Base-by-base conservation (phyloP, 2,113 vertebrate species). In the Mirounga angustirostris region DNA sequence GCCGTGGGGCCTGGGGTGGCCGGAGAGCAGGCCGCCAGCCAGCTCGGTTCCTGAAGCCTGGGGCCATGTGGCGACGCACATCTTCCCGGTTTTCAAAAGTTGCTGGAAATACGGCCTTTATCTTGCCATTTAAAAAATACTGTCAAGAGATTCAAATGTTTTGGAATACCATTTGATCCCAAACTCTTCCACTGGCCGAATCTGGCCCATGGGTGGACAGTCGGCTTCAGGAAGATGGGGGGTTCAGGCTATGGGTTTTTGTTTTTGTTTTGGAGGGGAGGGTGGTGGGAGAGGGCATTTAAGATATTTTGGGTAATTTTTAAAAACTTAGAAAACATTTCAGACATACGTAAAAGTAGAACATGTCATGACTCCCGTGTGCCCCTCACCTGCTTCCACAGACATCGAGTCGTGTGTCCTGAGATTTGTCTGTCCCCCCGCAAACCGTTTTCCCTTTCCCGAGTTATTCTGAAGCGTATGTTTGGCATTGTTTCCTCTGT, bases 401-500 rank as follows among this genome's bases (percentile, higher is more conserved):
- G 13, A 24, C 24, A 0, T 10, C 0, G 0, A 4, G 61, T 5
- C 9, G 1, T 12, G 33, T 26, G 59, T 26, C 59, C 59, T 26
- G 59, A 61, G 59, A 11, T 26, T 61, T 26, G 22, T 61, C 22
- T 61, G 59, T 61, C 54, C 54, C 54, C 10, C 59, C 8, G 24
- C n/a, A 21, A 1, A 33, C 5, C n/a, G 1, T 36, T 52, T 59
- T 40, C 33, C 36, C 30, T 28, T n/a, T 19, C 36, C 59, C 0
- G 24, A 12, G 1, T 52, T 6, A 46, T 16, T 36, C 58, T 14
- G 59, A 9, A 54, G 76, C 59, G 6, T 5, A 36, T 4, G 4
- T 58, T 36, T n/a, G 16, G 22, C 24, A 0, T 22, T 7, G 22
- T 63, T 46, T 40, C 36, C 18, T 46, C n/a, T 11, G 59, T 14